These are phyloP conservation scores for Pristionchus japonicus DNA, from an alignment of 2,888 invertebrate species.

Conservation along the genomic window DNA sequence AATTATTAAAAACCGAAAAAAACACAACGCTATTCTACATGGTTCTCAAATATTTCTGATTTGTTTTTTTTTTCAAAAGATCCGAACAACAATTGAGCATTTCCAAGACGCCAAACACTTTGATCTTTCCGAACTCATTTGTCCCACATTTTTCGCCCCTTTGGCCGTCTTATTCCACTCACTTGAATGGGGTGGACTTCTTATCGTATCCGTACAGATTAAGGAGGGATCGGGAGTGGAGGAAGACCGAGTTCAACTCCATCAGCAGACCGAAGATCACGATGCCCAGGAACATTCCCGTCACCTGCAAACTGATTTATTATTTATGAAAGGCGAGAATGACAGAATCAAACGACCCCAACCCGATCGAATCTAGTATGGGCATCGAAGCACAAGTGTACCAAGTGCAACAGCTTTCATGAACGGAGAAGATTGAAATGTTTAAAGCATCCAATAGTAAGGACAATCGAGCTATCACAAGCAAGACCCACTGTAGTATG, in stretches of 20 bases:
- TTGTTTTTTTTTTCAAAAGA: no score
- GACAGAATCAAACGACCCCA: neutral
- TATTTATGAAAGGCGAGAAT: neutral
- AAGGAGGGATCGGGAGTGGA: conserved; percentile 63
- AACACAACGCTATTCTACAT: no score
- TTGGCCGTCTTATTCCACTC: no score
- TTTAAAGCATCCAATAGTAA: no score
- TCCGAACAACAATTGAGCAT: no score
- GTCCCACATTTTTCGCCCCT: neutral
- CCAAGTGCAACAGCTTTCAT: neutral
- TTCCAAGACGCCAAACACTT: neutral
- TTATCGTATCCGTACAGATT: conserved; percentile 53
- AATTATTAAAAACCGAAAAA: no score
- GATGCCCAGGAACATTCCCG: conserved; percentile 66
- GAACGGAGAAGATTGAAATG: no score
- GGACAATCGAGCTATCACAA: no score
- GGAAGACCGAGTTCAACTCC: conserved; percentile 73
- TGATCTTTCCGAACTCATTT: neutral
- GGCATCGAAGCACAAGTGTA: neutral
- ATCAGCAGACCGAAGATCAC: conserved; percentile 73
- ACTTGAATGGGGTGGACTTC: conserved; percentile 37
- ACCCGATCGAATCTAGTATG: neutral
- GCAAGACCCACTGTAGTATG: no score
- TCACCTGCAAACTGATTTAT: neutral
- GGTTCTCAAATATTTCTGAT: no score